Base-by-base conservation (phyloP, 2,797 vertebrate genomes). In the Clarias platycephalus region DNA sequence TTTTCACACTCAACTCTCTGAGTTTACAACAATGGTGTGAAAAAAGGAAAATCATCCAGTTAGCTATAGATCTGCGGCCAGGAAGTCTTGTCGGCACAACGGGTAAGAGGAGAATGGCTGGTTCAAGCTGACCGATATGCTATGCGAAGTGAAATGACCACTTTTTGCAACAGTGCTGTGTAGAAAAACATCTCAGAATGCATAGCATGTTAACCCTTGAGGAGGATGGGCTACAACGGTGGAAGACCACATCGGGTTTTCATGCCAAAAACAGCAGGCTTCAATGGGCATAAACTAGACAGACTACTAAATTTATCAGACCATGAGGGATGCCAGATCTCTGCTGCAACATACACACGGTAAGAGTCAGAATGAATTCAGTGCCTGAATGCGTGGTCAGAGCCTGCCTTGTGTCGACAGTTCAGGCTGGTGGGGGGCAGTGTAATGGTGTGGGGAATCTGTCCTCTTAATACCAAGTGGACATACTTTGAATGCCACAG, bases 21-120 rank as follows among this genome's bases (percentile, higher is more conserved):
- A 10, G 71, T 74, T 74, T 75, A 57, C 72, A 57, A 20, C 49
- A 37, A 76, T 76, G 74, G 55, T 76, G 74, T 57, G 72, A 22
- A 57, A 76, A 76, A 34, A 12, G 55, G 34, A 76, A 58, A 22
- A 34, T 53, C 74, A 76, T 76, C 18, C 72, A 57, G n/a, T 31
- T 4, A 76, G 26, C 26, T 57, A 10, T 31, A 31, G 74, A 12
- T 31, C n/a, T 75, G 72, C 7, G 5, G 16, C n/a, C 5, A 13
- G 37, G 44, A 71, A 71, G 24, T 9, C 68, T 71, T 15, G 68
- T 75, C n/a, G 3, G 20, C 55, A 49, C 28, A 49, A 44, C 37
- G 49, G 40, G 26, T 53, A 26, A 53, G 44, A 26, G 24, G 2
- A 28, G 70, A 72, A 53, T 5, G 24, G 15, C 70, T 72, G 44